Percentiles rank a stretch among this genome's conserved stretches.
Evolutionary conservation across 2,888 invertebrate genomes (phyloP).

Genomic region (Psylliodes chrysocephalus): DNA sequence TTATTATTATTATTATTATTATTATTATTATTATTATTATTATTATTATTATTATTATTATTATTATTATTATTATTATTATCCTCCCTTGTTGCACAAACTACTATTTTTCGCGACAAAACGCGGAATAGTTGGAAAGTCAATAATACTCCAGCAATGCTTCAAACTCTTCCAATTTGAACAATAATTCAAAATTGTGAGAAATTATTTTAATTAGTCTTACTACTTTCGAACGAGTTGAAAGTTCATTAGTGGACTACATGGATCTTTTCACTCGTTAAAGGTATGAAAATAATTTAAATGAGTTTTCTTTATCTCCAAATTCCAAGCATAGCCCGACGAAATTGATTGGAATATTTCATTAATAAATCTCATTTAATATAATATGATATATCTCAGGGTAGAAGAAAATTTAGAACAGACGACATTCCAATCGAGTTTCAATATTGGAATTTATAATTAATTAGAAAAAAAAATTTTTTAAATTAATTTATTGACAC

Average conservation of each 20-base stretch:
- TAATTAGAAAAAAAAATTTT: no score
- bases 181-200: conserved; percentile 18
- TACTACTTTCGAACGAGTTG: conserved; percentile 16
- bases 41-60: no score
- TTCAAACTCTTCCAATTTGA: conserved; percentile 21
- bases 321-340: conserved; percentile 36
- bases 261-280: conserved; percentile 51
- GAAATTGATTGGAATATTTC: conserved; percentile 46
- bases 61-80: no score
- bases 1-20: no score
- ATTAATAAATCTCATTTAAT: conserved; percentile 24
- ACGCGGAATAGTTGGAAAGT: conserved; percentile 19
- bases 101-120: conserved; percentile 17
- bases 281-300: conserved; percentile 48
- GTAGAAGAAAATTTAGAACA: neutral
- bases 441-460: no score
- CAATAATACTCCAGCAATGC: conserved; percentile 28
- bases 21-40: no score
- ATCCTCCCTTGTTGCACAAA: no score
- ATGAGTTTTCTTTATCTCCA: conserved; percentile 44
- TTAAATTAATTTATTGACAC: no score
- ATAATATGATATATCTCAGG: neutral
- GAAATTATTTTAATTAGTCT: conserved; percentile 25
- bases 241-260: conserved; percentile 52
- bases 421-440: neutral